Percentiles rank a stretch among this genome's conserved stretches.
These are phyloP conservation scores for Ictalurus punctatus DNA, from an alignment of 2,113 vertebrate species.

Conservation along the genomic window DNA sequence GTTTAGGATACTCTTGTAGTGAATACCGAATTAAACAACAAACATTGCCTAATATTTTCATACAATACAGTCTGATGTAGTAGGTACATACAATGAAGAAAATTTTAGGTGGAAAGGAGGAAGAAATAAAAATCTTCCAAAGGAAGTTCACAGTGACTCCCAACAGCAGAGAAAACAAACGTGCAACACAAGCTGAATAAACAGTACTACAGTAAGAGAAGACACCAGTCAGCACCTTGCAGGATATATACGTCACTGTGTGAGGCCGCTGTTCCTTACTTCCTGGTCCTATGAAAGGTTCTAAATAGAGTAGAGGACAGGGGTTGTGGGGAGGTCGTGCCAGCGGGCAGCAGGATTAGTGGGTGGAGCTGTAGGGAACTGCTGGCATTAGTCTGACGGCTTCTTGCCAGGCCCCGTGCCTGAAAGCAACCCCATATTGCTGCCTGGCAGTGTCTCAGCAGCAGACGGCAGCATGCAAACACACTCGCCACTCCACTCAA, in stretches of 20 bases:
- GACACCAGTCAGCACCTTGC: constrained; percentile 37
- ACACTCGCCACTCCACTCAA: constrained; percentile 44
- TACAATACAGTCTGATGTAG: background rate
- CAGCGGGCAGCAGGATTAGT: constrained; percentile 21
- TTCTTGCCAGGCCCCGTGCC: constrained; percentile 43
- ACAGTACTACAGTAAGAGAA: constrained; percentile 16
- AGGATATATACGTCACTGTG: constrained; percentile 18
- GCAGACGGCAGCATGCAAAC: constrained; percentile 53
- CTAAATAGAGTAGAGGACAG: constrained; percentile 10
- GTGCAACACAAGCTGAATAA: constrained; percentile 43
- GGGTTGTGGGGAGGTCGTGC: background rate
- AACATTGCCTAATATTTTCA: background rate
- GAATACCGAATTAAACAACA: background rate
- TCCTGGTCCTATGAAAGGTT: constrained; percentile 19
- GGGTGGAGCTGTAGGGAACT: constrained; percentile 32
- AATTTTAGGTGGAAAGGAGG: background rate
- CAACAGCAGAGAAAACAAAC: constrained; percentile 34
- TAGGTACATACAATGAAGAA: background rate
- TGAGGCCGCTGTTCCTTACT: constrained; percentile 11
- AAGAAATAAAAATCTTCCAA: background rate
- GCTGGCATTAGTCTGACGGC: constrained; percentile 39
- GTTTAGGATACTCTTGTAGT: background rate
- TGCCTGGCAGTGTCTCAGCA: constrained; percentile 43
- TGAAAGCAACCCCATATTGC: constrained; percentile 48
- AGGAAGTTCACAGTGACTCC: constrained; percentile 10